Percentiles rank a stretch among this genome's conserved stretches.
These are phyloP conservation scores for Drosophila macrospina DNA, from an alignment of 2,888 invertebrate species.

Conservation along the genomic window DNA sequence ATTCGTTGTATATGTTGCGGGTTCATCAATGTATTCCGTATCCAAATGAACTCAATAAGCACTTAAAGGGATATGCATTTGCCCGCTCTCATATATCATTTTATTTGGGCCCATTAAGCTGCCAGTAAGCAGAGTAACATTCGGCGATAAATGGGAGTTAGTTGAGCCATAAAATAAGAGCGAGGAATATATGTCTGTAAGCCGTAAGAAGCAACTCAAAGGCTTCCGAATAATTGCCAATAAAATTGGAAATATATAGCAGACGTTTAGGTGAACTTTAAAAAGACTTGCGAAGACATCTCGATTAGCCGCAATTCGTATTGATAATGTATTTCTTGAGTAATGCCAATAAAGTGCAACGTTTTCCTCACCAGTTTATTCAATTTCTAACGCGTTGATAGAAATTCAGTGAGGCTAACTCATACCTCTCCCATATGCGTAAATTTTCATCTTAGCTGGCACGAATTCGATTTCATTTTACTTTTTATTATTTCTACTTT, in stretches of 20 bases:
- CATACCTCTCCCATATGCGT: slow-evolving; percentile 40
- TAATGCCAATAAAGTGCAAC: slow-evolving; percentile 19
- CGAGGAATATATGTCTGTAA: background rate
- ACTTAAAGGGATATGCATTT: slow-evolving; percentile 41
- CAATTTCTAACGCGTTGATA: slow-evolving; percentile 41
- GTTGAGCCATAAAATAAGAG: slow-evolving; percentile 42
- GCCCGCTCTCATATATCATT: slow-evolving; percentile 38
- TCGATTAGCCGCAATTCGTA: slow-evolving; percentile 3
- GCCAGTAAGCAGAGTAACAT: slow-evolving; percentile 10
- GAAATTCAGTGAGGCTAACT: slow-evolving; percentile 9
- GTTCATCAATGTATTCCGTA: background rate
- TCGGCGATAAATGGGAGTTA: slow-evolving; percentile 27
- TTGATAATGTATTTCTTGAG: background rate
- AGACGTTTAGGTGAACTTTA: background rate
- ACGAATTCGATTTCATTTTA: slow-evolving; percentile 63
- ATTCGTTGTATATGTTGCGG: background rate
- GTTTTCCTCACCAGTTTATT: slow-evolving; percentile 28
- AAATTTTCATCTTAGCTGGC: slow-evolving; percentile 53
- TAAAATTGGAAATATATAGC: slow-evolving; percentile 35
- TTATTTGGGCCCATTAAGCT: slow-evolving; percentile 41
- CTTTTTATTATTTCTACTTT: slow-evolving; percentile 66
- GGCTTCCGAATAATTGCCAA: slow-evolving; percentile 25
- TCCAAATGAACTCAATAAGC: background rate
- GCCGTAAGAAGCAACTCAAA: background rate
- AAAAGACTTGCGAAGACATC: background rate